phyloP scores from a whole-genome alignment of 1,140 invertebrate species.

The Cheumatopsyche charites region DNA sequence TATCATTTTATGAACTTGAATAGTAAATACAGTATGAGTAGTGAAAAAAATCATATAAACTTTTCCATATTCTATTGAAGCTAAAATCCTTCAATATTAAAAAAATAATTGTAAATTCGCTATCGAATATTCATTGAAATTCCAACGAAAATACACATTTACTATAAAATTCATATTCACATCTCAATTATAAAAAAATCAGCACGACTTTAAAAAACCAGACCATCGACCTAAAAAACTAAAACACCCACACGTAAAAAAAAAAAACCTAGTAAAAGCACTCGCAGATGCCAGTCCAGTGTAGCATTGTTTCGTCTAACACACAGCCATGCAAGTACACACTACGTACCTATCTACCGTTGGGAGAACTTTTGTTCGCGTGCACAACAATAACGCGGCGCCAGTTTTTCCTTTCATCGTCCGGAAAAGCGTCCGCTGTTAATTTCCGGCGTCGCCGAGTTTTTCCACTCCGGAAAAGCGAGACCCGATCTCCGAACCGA shows the following conservation, averaged over 20 bases:
- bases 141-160: too few relatives aligned
- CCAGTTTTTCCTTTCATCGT: slow-evolving; percentile 48
- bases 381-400: slow-evolving; percentile 42
- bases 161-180: too few relatives aligned
- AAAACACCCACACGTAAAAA: slow-evolving; percentile 31
- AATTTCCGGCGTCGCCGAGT: slow-evolving; percentile 44
- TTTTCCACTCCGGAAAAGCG: slow-evolving; percentile 32
- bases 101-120: too few relatives aligned
- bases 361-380: slow-evolving; percentile 39
- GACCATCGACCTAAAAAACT: slow-evolving; percentile 27
- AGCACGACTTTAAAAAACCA: too few relatives aligned
- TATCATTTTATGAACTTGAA: too few relatives aligned
- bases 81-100: too few relatives aligned
- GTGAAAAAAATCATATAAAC: too few relatives aligned
- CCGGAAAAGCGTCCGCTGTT: slow-evolving; percentile 45
- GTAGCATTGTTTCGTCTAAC: not conserved
- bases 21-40: too few relatives aligned
- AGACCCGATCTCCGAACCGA: slow-evolving; percentile 1
- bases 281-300: slow-evolving; percentile 31
- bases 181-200: too few relatives aligned
- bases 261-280: not conserved
- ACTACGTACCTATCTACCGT: not conserved
- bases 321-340: too few relatives aligned
- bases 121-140: too few relatives aligned
- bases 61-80: too few relatives aligned